phyloP scores from a whole-genome alignment of 2,113 vertebrate species.

The Macroglossus sobrinus region DNA sequence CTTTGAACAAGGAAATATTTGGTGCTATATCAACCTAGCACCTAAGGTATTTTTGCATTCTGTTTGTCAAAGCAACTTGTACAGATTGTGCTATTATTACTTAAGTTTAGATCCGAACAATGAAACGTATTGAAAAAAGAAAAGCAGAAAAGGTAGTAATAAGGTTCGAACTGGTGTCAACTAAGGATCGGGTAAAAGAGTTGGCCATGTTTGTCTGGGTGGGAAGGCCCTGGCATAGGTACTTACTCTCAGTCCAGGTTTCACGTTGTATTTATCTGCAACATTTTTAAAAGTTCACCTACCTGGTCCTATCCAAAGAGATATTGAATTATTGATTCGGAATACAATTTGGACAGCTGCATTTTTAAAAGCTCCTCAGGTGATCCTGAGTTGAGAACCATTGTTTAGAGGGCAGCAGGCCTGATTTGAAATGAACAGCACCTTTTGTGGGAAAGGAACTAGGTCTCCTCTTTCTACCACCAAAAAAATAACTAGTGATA shows the following conservation, averaged over 20 bases:
- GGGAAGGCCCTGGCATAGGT: too few relatives aligned
- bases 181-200: neutral
- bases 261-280: too few relatives aligned
- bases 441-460: neutral
- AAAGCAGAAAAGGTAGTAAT: neutral
- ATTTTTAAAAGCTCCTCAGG: neutral
- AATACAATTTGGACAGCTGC: neutral
- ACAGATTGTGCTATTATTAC: neutral
- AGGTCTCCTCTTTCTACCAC: neutral
- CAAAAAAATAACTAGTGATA: neutral
- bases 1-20: neutral
- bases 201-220: fast-evolving
- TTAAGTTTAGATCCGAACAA: neutral
- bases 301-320: neutral
- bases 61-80: neutral
- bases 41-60: neutral
- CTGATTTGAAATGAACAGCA: neutral
- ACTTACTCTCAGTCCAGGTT: neutral
- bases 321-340: neutral
- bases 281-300: neutral
- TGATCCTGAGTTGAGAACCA: neutral
- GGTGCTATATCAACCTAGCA: neutral
- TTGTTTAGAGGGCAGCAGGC: neutral
- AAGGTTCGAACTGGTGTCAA: neutral
- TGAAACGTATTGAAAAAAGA: neutral